Evolutionary conservation across 2,797 vertebrate genomes (phyloP), one percentile per base, ranked within the genome.

Genomic region (Hozukius guyotensis): DNA sequence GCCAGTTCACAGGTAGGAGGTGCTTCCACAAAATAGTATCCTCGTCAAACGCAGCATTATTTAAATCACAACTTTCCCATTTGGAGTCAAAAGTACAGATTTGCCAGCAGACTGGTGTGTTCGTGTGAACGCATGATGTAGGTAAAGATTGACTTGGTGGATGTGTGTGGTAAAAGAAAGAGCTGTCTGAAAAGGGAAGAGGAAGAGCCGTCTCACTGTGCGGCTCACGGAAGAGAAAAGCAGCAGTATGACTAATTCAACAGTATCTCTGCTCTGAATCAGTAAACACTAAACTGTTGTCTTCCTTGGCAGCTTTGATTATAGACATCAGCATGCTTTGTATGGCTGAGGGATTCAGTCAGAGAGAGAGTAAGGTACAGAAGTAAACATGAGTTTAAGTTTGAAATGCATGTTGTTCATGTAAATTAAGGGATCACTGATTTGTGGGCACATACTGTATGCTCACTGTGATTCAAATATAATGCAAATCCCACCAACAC

Each of bases 171-270:
- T 46, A 7, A 46, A 46, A 46, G 46, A 84, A 79, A 75, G 36
- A 78, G 68, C 46, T 32, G 22, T 70, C 25, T 81, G 62, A 65
- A 69, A 64, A 24, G 27, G 32, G 46, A 69, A 67, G 52, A 53
- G 65, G 62, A 68, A 78, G 63, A 70, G 67, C 57, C 24, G 67
- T 16, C 49, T 70, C 38, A 64, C 25, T 80, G 57, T 78, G 34
- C 16, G 11, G 1, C 34, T 57, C 14, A 55, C 7, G 1, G n/a
- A 67, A 13, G 13, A 77, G 57, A 53, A 84, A 34, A 64, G 59
- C 71, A 78, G 57, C 38, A 3, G 7, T 3, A 34, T 70, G 13
- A 63, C 75, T 65, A 66, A 64, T 59, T 34, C 27, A 68, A 34
- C 57, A 14, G 36, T 8, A 25, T 63, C 52, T 75, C 72, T 72